Base-by-base conservation (phyloP, 2,113 vertebrate species). In the Rhinichthys klamathensis region DNA sequence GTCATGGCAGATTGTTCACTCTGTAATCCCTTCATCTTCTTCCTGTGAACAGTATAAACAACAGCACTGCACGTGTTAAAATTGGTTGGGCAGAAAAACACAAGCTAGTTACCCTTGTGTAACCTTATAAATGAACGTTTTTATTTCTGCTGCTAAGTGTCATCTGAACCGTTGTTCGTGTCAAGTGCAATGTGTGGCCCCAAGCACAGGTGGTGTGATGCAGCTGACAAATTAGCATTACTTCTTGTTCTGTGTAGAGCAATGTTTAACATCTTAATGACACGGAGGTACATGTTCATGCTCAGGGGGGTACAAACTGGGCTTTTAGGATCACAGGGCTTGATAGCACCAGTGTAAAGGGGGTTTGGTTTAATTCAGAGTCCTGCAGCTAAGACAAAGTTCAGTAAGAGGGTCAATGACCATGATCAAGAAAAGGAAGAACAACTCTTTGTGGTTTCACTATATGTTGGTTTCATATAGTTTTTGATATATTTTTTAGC, bases 321-420 rank as follows among this genome's bases (percentile, higher is more conserved):
- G 6, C 23, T 46, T 81, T 49, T 46, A 30, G 41, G 79, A 67
- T 41, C 56, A 44, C 35, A 61, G 32, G 58, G 38, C 58, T 63
- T 80, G 13, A 10, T 38, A 7, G 49, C 27, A n/a, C 75, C 4
- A 56, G 44, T 38, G 58, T 15, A 23, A 10, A 88, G 82, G 89
- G 87, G 72, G 83, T 91, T 93, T 93, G 60, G 80, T 87, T 89
- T 91, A 90, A 90, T 91, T 91, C 91, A 87, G 73, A n/a, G 58
- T 70, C 84, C 78, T 80, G 86, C 80, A 87, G 82, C 88, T 91
- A 93, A 90, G 91, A 92, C 91, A 92, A 87, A 85, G 87, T 91
- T 91, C 87, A 90, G 90, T 92, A 91, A 91, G 87, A 91, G 90
- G 35, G 35, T 44, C 38, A 44, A 13, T 74, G n/a, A 56, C 54